Base-by-base conservation (phyloP, 2,797 vertebrate genomes). In the Chaetophractus vellerosus region DNA sequence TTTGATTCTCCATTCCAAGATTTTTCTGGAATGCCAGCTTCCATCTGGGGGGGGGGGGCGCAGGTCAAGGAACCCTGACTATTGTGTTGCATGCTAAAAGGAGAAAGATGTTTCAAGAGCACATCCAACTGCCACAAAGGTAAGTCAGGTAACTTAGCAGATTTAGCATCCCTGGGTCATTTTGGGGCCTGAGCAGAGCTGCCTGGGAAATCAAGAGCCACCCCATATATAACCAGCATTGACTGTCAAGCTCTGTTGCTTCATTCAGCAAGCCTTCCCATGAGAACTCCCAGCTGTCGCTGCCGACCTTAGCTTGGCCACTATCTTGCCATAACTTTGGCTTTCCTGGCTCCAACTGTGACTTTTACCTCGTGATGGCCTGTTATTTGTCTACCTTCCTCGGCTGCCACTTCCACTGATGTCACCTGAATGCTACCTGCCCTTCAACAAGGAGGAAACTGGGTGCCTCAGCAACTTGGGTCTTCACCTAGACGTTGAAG, bases 271-370 rank as follows among this genome's bases (percentile, higher is more conserved):
- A 96, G 72, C 76, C 95, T 96, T 93, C 92, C 92, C 84, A 59
- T 57, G 96, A 97, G 88, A 93, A 79, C 78, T 84, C 92, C 88
- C 96, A 96, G 96, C 95, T 95, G 90, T 69, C 33, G 76, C 81
- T 52, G 93, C 80, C 9, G n/a, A 74, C 90, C 96, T 95, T 81
- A 52, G 72, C 45, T 36, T 84, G 84, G 95, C 93, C 2, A 78
- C 84, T 61, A 21, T 38, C 83, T 91, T 71, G 71, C 48, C 69
- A 52, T 55, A 84, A 94, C 75, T 72, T 48, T 63, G 84, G 61
- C 84, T 86, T 84, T 93, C 72, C 90, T 95, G 81, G 90, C 92
- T 91, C 93, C 79, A 75, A 96, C 36, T 76, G 85, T 93, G 88
- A 94, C 24, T 41, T 95, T 93, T 88, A 94, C 92, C 57, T 45